A percentile compares a stretch with the other conserved stretches of the same genome.
Conservation (phyloP, 2,113 vertebrate genomes). For the Struthio camelus region DNA sequence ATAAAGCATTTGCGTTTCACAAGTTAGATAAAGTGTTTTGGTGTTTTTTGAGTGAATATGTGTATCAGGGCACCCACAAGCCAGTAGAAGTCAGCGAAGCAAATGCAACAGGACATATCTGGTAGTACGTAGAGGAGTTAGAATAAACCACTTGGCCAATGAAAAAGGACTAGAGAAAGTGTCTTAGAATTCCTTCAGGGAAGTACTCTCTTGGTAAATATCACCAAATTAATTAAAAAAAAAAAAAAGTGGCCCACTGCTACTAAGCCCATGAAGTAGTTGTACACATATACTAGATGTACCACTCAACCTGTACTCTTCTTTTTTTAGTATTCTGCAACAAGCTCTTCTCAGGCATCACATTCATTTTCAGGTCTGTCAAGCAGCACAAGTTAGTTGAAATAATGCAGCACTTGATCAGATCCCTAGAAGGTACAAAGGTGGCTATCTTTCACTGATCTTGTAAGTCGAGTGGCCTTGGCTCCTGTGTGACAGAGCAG, state of each 20-base stretch:
- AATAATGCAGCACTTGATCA: not conserved
- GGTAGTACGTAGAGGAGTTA: rapidly evolving
- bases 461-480: not conserved
- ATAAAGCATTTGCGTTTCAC: not conserved
- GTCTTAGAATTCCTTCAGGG: not conserved
- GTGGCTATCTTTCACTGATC: not conserved
- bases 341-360: not conserved
- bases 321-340: not conserved
- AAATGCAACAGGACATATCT: not conserved
- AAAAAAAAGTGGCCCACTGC: not conserved
- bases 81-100: not conserved
- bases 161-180: not conserved
- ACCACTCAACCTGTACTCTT: not conserved
- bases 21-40: not conserved
- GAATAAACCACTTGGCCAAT: not conserved
- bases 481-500: not conserved
- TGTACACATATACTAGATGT: not conserved
- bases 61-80: not conserved
- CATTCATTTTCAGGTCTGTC: not conserved
- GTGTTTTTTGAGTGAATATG: not conserved
- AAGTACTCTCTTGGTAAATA: not conserved
- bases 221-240: not conserved
- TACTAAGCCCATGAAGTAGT: not conserved
- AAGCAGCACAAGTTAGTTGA: not conserved
- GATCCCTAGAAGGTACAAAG: not conserved